phyloP scores from a whole-genome alignment of 2,113 vertebrate species.

The Rostratula benghalensis region DNA sequence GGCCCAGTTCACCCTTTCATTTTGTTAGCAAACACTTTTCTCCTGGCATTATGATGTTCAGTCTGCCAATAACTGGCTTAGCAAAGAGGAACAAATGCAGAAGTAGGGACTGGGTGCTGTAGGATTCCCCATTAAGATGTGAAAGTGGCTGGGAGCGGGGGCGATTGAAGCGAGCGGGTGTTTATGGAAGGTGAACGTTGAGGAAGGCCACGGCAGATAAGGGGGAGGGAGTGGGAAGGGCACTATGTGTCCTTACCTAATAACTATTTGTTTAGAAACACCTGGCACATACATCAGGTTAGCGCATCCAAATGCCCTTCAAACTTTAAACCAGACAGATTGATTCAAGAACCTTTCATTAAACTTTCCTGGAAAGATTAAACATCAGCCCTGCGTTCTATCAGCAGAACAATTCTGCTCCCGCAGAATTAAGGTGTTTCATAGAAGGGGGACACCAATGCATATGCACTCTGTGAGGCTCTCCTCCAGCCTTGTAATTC shows the following conservation, averaged over 20 bases:
- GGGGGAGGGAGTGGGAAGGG: background rate
- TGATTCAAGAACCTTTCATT: constrained; percentile 47
- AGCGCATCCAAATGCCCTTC: constrained; percentile 43
- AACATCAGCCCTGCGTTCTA: constrained; percentile 40
- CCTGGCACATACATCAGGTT: constrained; percentile 13
- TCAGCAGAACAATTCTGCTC: constrained; percentile 11
- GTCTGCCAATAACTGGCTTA: background rate
- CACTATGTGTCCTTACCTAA: background rate
- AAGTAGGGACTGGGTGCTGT: background rate
- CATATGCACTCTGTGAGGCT: background rate
- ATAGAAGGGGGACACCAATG: background rate
- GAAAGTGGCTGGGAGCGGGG: background rate
- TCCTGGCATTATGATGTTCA: background rate
- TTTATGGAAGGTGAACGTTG: background rate
- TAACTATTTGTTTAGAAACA: constrained; percentile 53
- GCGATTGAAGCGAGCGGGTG: background rate
- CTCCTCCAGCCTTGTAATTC: background rate
- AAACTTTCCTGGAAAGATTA: constrained; percentile 65
- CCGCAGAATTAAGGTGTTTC: background rate
- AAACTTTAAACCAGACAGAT: constrained; percentile 61
- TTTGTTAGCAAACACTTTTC: background rate
- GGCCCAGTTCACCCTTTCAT: background rate
- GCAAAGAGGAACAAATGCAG: background rate
- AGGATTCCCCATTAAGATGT: background rate
- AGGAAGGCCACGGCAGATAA: background rate